Evolutionary conservation across 2,113 vertebrate genomes (phyloP).

Genomic region (Himantopus leucocephalus): DNA sequence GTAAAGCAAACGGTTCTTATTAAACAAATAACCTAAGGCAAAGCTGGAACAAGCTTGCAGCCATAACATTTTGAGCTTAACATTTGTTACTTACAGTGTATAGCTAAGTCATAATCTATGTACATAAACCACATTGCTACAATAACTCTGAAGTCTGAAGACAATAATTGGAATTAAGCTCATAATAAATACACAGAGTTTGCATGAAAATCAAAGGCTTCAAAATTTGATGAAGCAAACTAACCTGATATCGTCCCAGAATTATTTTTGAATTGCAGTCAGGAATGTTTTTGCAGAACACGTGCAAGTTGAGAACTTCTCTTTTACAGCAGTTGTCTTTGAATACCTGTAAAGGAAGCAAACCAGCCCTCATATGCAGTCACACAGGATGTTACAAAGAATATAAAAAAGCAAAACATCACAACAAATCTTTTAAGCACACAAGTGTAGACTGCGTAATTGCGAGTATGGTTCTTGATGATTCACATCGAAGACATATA

Average conservation of each 20-base stretch:
- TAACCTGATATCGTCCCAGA: conserved; percentile 83
- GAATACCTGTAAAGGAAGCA: conserved; percentile 79
- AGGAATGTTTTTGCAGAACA: conserved; percentile 85
- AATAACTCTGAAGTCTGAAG: not conserved
- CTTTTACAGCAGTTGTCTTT: conserved; percentile 89
- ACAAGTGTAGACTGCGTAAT: not conserved
- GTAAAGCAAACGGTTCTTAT: not conserved
- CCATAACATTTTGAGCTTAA: not conserved
- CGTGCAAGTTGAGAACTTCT: conserved; percentile 84
- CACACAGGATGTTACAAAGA: not conserved
- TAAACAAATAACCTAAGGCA: not conserved
- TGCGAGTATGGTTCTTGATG: not conserved
- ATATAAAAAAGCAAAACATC: not conserved
- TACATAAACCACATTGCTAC: not conserved
- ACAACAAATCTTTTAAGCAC: not conserved
- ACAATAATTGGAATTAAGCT: not conserved
- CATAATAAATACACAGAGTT: not conserved
- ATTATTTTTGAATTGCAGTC: conserved; percentile 74
- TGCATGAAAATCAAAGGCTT: not conserved
- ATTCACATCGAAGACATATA: not conserved
- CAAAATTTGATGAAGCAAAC: conserved; percentile 4
- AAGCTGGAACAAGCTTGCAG: not conserved
- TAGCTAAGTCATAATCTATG: not conserved
- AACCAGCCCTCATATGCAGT: not conserved
- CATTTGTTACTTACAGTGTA: not conserved